These are phyloP conservation scores for Mormyrops boulengeri DNA, from an alignment of 2,797 vertebrate species.

Conservation along the genomic window DNA sequence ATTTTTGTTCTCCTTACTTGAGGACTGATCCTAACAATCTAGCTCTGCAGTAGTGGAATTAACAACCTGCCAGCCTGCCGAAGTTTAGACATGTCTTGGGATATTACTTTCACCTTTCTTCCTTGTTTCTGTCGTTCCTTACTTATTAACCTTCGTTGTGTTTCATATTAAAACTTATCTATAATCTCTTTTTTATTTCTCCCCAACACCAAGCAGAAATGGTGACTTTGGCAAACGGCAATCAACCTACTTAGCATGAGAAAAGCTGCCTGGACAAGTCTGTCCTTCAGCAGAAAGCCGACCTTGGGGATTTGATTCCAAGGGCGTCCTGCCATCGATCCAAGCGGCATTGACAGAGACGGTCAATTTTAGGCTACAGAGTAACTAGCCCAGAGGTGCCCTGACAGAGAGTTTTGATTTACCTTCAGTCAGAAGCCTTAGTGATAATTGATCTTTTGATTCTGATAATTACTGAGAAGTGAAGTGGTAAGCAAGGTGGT, in stretches of 20 bases:
- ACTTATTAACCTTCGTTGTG: background rate
- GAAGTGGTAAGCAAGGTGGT: background rate
- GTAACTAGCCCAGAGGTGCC: conserved; percentile 14
- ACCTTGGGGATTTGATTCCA: conserved; percentile 25
- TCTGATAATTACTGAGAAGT: conserved; percentile 10
- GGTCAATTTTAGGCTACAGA: conserved; percentile 21
- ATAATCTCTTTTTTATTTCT: background rate
- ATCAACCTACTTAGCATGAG: background rate
- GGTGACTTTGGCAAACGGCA: background rate
- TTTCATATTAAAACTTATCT: background rate
- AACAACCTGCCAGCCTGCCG: background rate
- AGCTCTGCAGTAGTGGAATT: background rate
- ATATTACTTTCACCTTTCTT: background rate
- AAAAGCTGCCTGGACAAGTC: background rate
- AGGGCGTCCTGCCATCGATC: conserved; percentile 20
- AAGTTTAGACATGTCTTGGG: background rate
- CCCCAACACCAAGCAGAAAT: background rate
- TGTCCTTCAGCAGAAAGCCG: conserved; percentile 1
- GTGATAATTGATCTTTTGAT: conserved; percentile 22
- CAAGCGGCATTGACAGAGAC: conserved; percentile 4
- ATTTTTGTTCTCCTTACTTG: background rate
- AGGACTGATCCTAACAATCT: background rate
- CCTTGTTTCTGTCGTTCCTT: background rate
- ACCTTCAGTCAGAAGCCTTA: conserved; percentile 11
- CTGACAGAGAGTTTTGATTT: conserved; percentile 15